Base-by-base conservation (phyloP, 2,888 invertebrate species). In the Tetranychus truncatus region DNA sequence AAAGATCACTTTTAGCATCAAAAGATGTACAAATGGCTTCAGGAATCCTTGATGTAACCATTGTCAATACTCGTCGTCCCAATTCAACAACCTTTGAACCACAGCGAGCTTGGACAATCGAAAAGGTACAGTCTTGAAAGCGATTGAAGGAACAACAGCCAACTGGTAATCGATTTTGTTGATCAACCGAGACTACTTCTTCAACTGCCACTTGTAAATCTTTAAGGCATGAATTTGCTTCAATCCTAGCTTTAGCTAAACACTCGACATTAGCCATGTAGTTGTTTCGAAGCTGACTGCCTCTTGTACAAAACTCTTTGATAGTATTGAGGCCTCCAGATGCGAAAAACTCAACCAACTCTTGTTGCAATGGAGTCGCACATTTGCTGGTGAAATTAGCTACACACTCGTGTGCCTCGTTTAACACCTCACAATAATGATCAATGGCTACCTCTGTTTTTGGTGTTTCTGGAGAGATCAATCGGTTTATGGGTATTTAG, bases 181-280 rank as follows among this genome's bases (percentile, higher is more conserved):
- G 79, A 24, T 78, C 77, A 4, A 78, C 77, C 21, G 65, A 67
- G 21, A 74, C 20, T 5, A 77, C 45, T 20, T 71, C 74, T 74
- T 79, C 79, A 9, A 79, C 71, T 15, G 77, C 79, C n/a, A 77
- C 77, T 73, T 79, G 79, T 34, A 79, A 74, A 65, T 79, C 79
- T 55, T 77, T 78, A 9, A 79, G 72, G 66, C 79, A 79, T 20
- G 11, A 21, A 7, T 69, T 20, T 5, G 69, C 18, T 69, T 69
- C 69, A 20, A 11, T 2, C 18, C 67, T 46, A 11, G 77, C 79
- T 45, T 78, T 75, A 24, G 78, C 77, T 5, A 79, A 76, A 67
- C 79, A 79, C 4, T 77, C 76, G 5, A 79, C 79, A 55, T 79
- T 79, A 45, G 78, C 77, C 66, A 78, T 75, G 44, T 79, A 79